phyloP scores from a whole-genome alignment of 64 coral and sea anemone genomes.

The Porites australiensis region DNA sequence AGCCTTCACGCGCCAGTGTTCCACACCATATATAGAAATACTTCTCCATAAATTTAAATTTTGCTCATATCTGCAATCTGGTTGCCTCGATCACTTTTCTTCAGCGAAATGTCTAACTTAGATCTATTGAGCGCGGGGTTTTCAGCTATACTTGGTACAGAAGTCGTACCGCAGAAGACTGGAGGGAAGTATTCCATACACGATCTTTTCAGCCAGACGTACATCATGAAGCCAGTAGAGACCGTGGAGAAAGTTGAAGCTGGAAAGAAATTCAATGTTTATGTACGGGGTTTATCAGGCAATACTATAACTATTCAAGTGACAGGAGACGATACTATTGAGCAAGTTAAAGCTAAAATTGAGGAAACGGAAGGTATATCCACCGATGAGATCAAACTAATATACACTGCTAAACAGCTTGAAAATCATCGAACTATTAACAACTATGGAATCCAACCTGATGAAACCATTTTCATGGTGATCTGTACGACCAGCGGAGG shows the following conservation, averaged over 20 bases:
- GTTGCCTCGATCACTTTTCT: too few species aligned
- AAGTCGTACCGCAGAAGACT: background rate
- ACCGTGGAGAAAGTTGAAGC: too few species aligned
- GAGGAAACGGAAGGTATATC: constrained; percentile 19
- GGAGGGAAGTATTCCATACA: background rate
- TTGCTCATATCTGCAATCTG: too few species aligned
- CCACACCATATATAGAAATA: too few species aligned
- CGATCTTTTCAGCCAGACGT: constrained; percentile 35
- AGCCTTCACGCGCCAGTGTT: too few species aligned
- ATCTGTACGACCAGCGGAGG: constrained; percentile 5
- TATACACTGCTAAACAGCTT: background rate
- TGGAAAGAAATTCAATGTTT: background rate
- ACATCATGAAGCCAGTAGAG: background rate
- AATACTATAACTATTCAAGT: background rate
- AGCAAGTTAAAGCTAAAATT: constrained; percentile 35
- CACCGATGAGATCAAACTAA: constrained; percentile 16
- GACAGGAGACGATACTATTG: background rate
- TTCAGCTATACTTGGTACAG: constrained; percentile 6
- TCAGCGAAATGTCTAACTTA: too few species aligned
- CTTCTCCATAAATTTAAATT: too few species aligned
- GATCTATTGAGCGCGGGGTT: too few species aligned
- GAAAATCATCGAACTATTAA: constrained; percentile 18
- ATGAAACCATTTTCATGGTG: constrained; percentile 34
- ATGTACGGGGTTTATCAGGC: background rate
- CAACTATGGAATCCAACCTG: background rate